A percentile compares a stretch with the other conserved stretches of the same genome.
Conservation (phyloP, 2,113 vertebrate species). For the Strix uralensis region DNA sequence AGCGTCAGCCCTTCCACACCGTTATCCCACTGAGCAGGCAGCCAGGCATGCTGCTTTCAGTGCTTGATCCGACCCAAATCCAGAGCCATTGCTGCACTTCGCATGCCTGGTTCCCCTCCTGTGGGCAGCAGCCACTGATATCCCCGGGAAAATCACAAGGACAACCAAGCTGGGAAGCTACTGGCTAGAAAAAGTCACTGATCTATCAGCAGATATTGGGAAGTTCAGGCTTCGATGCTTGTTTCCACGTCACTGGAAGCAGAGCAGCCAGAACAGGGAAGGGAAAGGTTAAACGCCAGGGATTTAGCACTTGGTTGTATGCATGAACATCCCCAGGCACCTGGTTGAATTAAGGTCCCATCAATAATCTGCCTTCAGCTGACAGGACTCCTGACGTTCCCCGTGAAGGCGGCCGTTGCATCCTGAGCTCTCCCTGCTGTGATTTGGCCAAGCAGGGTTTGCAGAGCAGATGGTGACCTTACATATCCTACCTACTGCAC, state of each 20-base stretch:
- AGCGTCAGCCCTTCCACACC: rapidly evolving
- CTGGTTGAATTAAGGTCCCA: background rate
- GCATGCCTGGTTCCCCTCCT: rapidly evolving
- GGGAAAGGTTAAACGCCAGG: background rate
- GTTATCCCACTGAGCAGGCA: rapidly evolving
- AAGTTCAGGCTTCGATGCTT: background rate
- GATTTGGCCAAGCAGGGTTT: background rate
- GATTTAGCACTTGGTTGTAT: background rate
- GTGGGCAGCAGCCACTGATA: rapidly evolving
- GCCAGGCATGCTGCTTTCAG: rapidly evolving
- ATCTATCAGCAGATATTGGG: background rate
- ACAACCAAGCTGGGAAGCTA: background rate
- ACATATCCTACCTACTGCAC: background rate
- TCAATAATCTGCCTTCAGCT: background rate
- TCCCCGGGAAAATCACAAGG: background rate
- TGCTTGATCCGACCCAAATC: rapidly evolving
- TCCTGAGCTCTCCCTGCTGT: background rate
- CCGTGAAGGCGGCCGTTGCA: rapidly evolving
- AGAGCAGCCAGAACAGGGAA: background rate
- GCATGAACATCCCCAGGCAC: background rate
- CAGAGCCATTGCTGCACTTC: background rate
- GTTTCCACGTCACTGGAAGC: background rate
- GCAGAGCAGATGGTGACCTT: conserved; percentile 62
- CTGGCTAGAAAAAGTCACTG: background rate
- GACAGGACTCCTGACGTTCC: background rate